Conservation (phyloP, 2,888 invertebrate species). For the Conomelus anceps region DNA sequence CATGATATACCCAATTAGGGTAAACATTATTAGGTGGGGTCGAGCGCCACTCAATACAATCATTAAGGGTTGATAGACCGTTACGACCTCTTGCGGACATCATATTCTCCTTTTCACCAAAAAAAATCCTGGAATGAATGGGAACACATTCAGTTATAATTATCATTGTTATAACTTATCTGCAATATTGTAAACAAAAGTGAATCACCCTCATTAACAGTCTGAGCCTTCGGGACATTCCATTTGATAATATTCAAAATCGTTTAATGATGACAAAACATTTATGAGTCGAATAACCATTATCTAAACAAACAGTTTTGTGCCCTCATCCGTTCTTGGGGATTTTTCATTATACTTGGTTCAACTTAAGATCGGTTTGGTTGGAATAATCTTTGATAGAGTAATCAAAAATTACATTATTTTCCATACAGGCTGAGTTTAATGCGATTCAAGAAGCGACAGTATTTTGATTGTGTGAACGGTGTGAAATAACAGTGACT, state of each 20-base stretch:
- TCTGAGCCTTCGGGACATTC: not conserved
- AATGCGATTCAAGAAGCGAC: too few species aligned
- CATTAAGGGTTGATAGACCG: not conserved
- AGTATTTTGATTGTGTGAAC: too few species aligned
- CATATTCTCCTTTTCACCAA: not conserved
- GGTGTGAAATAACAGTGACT: too few species aligned
- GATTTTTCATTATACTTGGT: too few species aligned
- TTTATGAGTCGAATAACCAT: not conserved
- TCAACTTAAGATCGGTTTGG: too few species aligned
- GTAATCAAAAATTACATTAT: too few species aligned
- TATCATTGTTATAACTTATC: not conserved
- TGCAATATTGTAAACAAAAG: not conserved
- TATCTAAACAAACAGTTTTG: too few species aligned
- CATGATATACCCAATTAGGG: not conserved
- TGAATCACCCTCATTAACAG: not conserved
- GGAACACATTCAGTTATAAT: not conserved
- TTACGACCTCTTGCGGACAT: not conserved
- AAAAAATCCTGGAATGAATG: not conserved
- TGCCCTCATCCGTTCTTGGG: too few species aligned
- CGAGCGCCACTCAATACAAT: not conserved
- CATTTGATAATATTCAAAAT: not conserved
- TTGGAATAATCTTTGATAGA: too few species aligned
- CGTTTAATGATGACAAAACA: not conserved
- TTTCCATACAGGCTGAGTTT: too few species aligned
- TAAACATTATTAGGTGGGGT: not conserved